These are phyloP conservation scores for Erpetoichthys calabaricus DNA, from an alignment of 2,797 vertebrate genomes.

Conservation along the genomic window DNA sequence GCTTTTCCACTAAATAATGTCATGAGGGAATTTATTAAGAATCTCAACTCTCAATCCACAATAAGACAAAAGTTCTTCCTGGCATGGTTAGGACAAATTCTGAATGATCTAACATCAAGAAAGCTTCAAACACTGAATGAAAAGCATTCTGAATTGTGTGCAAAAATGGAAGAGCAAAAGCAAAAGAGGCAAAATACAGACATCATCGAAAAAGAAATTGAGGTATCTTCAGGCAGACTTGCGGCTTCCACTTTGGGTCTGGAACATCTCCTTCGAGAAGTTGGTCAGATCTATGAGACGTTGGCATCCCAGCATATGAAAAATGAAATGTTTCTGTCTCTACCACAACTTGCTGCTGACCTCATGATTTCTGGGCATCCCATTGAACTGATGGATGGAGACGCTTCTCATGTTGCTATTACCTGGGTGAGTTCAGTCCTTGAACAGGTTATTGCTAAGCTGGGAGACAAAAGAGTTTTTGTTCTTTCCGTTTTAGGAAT, in stretches of 20 bases:
- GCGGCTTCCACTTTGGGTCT: conserved; percentile 33
- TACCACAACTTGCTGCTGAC: conserved; percentile 42
- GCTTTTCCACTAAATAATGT: conserved; percentile 23
- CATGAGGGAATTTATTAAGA: conserved; percentile 29
- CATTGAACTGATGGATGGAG: conserved; percentile 56
- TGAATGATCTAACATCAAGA: conserved; percentile 23
- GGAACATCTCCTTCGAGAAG: conserved; percentile 51
- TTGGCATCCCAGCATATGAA: conserved; percentile 13
- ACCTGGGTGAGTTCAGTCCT: conserved; percentile 46
- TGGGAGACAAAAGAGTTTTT: conserved; percentile 44
- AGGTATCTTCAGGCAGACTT: conserved; percentile 32
- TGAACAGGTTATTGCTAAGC: conserved; percentile 37
- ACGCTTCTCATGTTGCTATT: conserved; percentile 48
- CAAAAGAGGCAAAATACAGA: not conserved
- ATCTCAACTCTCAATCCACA: conserved; percentile 18
- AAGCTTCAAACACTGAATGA: conserved; percentile 21
- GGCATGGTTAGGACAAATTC: conserved; percentile 41
- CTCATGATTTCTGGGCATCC: conserved; percentile 46
- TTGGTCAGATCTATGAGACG: conserved; percentile 51
- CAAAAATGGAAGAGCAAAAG: conserved; percentile 27
- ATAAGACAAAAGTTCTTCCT: conserved; percentile 42
- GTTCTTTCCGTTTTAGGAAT: conserved; percentile 56
- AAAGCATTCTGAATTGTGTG: conserved; percentile 27
- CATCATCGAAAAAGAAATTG: conserved; percentile 11
- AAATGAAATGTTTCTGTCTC: conserved; percentile 11